Base-by-base conservation (phyloP, 2,797 vertebrate species). In the Chloroceryle inda region DNA sequence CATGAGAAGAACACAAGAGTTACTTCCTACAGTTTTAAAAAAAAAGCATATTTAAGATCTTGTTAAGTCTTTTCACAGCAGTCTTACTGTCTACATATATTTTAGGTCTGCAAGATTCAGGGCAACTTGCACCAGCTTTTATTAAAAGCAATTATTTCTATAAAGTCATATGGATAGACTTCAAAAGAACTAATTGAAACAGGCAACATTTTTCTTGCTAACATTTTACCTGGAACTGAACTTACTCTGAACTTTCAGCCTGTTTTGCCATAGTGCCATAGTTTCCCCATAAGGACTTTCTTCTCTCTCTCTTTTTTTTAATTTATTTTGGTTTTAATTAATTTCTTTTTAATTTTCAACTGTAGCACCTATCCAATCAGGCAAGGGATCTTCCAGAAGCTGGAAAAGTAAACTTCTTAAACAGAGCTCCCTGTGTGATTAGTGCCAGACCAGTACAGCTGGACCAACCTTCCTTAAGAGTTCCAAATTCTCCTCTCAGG, bases 211-310 rank as follows among this genome's bases (percentile, higher is more conserved):
- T 31, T 58, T 50, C 50, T 59, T 76, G 38, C 38, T 18, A 53
- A 62, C 7, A 11, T n/a, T 83, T 37, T 47, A 63, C 21, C 45
- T 37, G 15, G 14, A 84, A 47, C 24, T 79, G 72, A 38, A 59
- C 27, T 88, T 27, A 53, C 12, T 58, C 33, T 5, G 11, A 62
- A 64, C 64, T 90, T 75, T 58, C 69, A 90, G 62, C n/a, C 47
- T 71, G 27, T 17, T 26, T 45, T 16, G 7, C 61, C 31, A 0
- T 2, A 6, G 27, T 21, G 7, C 61, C 31, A 0, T 2, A 6
- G 27, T 21, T 44, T 69, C 29, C 35, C 26, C 44, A 5, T 1
- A 40, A 10, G 45, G 13, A 33, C 9, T 21, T 10, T 33, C 22
- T 22, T 15, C 18, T 42, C 31, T 1, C 2, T 4, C 11, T 3